Evolutionary conservation across 2,888 invertebrate species (phyloP).

Genomic region (Spisula subtruncata): DNA sequence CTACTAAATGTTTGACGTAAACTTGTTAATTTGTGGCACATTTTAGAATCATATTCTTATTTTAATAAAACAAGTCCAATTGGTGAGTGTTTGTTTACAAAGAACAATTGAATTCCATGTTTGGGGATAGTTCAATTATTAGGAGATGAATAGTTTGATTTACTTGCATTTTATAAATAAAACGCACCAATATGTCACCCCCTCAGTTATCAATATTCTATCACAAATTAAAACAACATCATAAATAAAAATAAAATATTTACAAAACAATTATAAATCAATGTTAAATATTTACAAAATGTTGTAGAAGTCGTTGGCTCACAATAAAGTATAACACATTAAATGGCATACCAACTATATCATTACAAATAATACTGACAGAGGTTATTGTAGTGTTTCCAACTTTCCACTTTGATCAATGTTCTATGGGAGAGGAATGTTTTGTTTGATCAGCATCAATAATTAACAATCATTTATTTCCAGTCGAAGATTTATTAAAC

Average conservation of each 20-base stretch:
- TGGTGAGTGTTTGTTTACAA: too few relatives aligned
- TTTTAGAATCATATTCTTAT: too few relatives aligned
- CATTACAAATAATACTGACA: not conserved
- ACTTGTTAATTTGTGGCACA: too few relatives aligned
- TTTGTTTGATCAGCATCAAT: not conserved
- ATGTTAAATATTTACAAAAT: not conserved
- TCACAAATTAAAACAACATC: not conserved
- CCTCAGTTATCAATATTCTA: not conserved
- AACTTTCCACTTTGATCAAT: slow-evolving; percentile 18
- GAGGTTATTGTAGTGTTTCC: not conserved
- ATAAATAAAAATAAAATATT: not conserved
- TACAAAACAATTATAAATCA: not conserved
- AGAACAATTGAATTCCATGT: too few relatives aligned
- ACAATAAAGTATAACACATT: slow-evolving; percentile 7
- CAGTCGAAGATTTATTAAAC: not conserved
- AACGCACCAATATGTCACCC: too few relatives aligned
- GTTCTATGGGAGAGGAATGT: not conserved
- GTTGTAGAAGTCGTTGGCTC: not conserved
- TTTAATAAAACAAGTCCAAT: too few relatives aligned
- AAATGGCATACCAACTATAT: not conserved
- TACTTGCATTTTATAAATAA: not conserved
- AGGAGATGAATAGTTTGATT: not conserved
- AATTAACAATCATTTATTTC: not conserved
- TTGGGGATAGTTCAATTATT: not conserved
- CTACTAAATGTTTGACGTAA: too few relatives aligned